A percentile compares a stretch with the other conserved stretches of the same genome.
Evolutionary conservation across 2,888 invertebrate genomes (phyloP).

Genomic region (Dione juno): DNA sequence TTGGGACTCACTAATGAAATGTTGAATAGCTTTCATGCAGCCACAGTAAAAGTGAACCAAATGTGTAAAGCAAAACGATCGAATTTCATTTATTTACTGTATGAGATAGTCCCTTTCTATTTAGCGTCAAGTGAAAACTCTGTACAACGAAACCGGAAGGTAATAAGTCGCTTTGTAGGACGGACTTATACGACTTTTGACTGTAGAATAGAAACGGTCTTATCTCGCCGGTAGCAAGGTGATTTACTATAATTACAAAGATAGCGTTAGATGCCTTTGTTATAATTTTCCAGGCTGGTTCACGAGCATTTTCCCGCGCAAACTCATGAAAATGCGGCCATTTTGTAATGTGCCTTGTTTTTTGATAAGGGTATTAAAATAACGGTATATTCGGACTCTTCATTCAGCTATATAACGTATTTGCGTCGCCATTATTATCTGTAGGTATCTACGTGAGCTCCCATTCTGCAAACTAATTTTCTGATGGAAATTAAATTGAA

Average conservation of each 20-base stretch:
- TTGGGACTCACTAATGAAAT: constrained; percentile 55
- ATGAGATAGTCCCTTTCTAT: constrained; percentile 58
- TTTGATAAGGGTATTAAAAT: constrained; percentile 84
- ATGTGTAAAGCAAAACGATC: constrained; percentile 51
- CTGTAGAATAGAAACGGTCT: constrained; percentile 66
- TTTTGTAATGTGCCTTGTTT: constrained; percentile 83
- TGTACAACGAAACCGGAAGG: constrained; percentile 60
- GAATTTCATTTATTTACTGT: constrained; percentile 52
- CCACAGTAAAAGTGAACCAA: constrained; percentile 35
- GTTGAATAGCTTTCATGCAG: constrained; percentile 57
- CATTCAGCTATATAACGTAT: constrained; percentile 64
- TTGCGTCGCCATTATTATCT: constrained; percentile 69
- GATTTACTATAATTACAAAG: constrained; percentile 84
- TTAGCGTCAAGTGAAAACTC: constrained; percentile 54
- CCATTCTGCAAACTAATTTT: constrained; percentile 78
- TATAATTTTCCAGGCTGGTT: constrained; percentile 82
- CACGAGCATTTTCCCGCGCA: constrained; percentile 79
- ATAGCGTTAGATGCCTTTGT: constrained; percentile 84
- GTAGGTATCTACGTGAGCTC: constrained; percentile 70
- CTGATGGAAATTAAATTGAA: constrained; percentile 74
- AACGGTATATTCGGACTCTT: constrained; percentile 76
- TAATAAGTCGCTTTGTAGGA: constrained; percentile 58
- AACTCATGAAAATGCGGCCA: constrained; percentile 82
- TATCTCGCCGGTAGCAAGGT: constrained; percentile 83
- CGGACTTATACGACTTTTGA: constrained; percentile 69